Percentiles rank a stretch among this genome's conserved stretches.
Conservation (phyloP, 2,113 vertebrate species). For the Camelus bactrianus region DNA sequence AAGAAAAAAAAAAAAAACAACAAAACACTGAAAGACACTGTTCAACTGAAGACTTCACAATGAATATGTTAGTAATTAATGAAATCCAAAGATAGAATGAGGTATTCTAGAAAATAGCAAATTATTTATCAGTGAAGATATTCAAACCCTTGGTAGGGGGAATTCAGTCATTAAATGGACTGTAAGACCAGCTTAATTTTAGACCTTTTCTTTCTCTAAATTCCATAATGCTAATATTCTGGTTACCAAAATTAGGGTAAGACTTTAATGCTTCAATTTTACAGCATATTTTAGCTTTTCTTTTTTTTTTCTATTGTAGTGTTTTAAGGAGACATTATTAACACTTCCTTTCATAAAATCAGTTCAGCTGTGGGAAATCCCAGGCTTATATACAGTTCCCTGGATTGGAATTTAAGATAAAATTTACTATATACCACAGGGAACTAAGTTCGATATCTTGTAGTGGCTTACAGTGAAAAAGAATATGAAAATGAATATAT, state of each 20-base stretch:
- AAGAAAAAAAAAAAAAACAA: not conserved
- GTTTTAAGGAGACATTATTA: not conserved
- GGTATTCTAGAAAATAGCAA: not conserved
- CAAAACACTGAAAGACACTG: not conserved
- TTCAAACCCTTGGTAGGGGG: not conserved
- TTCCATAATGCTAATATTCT: not conserved
- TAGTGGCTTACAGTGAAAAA: no score
- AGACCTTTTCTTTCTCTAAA: not conserved
- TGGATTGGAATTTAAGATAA: not conserved
- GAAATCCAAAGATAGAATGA: not conserved
- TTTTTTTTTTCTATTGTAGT: not conserved
- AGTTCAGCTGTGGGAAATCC: not conserved
- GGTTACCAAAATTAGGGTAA: not conserved
- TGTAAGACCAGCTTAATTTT: not conserved
- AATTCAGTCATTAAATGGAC: not conserved
- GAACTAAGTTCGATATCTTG: no score
- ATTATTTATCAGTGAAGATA: not conserved
- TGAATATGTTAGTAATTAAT: not conserved
- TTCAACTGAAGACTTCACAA: not conserved
- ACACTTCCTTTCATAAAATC: not conserved
- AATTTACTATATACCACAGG: no score
- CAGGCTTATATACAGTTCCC: not conserved
- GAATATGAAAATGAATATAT: no score
- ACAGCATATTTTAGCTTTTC: not conserved
- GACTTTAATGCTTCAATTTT: not conserved